Evolutionary conservation across 2,113 vertebrate genomes (phyloP), one percentile per base, ranked within the genome.

Genomic region (Clupea harengus): DNA sequence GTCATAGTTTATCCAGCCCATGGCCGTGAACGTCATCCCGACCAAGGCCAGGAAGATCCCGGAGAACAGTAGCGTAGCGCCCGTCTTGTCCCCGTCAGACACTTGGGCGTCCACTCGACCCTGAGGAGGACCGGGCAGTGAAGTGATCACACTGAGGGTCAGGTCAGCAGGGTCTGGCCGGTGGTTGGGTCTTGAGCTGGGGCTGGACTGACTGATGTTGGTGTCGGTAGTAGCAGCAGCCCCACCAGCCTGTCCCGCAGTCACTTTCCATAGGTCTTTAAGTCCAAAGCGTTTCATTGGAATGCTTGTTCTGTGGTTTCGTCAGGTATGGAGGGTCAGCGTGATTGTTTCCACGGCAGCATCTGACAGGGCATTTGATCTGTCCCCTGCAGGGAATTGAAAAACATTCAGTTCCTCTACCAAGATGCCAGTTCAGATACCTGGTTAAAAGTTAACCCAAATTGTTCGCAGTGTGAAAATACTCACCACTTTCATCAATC

Each of bases 1-100:
- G 0, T 92, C 92, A 0, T 95, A 94, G 84, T 93, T 93, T 25
- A 96, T 94, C 96, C 96, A 97, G 80, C 96, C 96, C 93, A 96
- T 95, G 50, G 94, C 60, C 0, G 95, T 98, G 90, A 97, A 96
- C 0, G 94, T 94, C 88, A 95, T 93, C 22, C 97, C 97, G 50
- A 96, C 89, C 50, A 97, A 89, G 4, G 92, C 93, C 83, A 97
- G 89, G 90, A 96, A 95, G 81, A 96, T 86, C 85, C 96, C 97
- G 1, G 95, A 97, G 83, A 97, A 95, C 50, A 98, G 91, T 45
- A 97, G 88, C 0, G 94, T 92, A n/a, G 94, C 90, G 1, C 95
- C 95, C 0, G 94, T 94, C 90, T 97, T 98, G 90, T 96, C 92
- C 0, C 92, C 88, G 5, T 96, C 95, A 0, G 96, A 95, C 84